A percentile compares a stretch with the other conserved stretches of the same genome.
Evolutionary conservation across 53 echinoderm and acorn worm genomes (phyloP).

Genomic region (Astropecten irregularis): DNA sequence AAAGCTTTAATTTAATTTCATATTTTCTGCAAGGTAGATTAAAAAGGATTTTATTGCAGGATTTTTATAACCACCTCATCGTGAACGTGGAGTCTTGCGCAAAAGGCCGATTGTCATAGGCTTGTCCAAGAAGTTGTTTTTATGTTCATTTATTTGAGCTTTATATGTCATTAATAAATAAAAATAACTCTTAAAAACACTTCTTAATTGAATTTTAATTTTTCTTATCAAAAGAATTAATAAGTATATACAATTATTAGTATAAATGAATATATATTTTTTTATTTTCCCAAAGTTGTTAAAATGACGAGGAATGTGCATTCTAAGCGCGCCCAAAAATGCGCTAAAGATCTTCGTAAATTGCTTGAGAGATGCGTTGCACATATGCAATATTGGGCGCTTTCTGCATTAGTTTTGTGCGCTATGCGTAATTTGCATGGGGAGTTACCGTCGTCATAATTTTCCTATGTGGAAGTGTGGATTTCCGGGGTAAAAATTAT

Average conservation of each 20-base stretch:
- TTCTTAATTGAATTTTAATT: too few relatives aligned
- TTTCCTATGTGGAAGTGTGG: not conserved
- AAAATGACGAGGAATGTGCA: not conserved
- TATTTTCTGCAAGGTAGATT: too few relatives aligned
- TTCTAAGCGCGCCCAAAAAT: conserved; percentile 34
- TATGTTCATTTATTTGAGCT: not conserved
- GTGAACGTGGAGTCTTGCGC: not conserved
- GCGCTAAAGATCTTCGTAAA: not conserved
- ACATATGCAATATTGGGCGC: not conserved
- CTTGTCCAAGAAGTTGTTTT: not conserved
- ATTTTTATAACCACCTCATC: conserved; percentile 1
- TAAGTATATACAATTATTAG: not conserved
- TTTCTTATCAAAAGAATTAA: too few relatives aligned
- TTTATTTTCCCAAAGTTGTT: not conserved
- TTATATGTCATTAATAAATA: not conserved
- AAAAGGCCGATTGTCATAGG: not conserved
- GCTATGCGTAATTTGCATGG: not conserved
- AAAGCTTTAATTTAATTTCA: too few relatives aligned
- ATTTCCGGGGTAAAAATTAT: conserved; percentile 29
- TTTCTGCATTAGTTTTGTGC: not conserved
- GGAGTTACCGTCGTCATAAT: conserved; percentile 12
- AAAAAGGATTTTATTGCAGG: not conserved
- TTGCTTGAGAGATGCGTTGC: not conserved
- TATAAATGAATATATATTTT: not conserved
- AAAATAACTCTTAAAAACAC: too few relatives aligned